A percentile compares a stretch with the other conserved stretches of the same genome.
phyloP scores from a whole-genome alignment of 1,140 invertebrate genomes.

The Rhopalosiphum maidis region DNA sequence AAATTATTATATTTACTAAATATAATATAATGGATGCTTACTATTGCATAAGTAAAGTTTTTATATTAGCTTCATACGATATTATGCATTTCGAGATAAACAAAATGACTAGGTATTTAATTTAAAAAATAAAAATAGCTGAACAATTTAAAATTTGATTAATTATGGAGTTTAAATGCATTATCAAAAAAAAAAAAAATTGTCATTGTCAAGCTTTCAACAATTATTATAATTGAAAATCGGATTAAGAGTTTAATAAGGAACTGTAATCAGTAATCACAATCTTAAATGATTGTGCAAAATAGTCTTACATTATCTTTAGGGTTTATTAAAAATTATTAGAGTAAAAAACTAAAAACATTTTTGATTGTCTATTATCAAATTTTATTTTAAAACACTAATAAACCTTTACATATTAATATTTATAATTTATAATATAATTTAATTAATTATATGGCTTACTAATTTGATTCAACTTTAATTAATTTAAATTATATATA shows the following conservation, averaged over 20 bases:
- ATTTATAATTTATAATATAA: slow-evolving; percentile 7
- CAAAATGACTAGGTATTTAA: not conserved
- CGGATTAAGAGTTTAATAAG: no score
- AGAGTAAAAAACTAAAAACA: not conserved
- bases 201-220: no score
- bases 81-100: no score
- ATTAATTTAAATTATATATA: slow-evolving; percentile 7
- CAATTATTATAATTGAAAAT: no score
- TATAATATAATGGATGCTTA: no score
- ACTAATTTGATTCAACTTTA: not conserved
- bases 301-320: not conserved
- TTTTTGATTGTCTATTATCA: not conserved
- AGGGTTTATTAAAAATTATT: not conserved
- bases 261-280: no score
- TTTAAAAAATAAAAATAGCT: not conserved
- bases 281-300: no score
- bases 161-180: not conserved
- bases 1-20: no score
- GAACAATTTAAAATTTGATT: not conserved
- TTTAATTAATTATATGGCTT: not conserved
- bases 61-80: no score
- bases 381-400: not conserved
- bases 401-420: not conserved
- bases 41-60: no score
- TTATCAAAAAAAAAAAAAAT: no score